A percentile compares a stretch with the other conserved stretches of the same genome.
Evolutionary conservation across 2,888 invertebrate species (phyloP).

Genomic region (Chrysomela aeneicollis): DNA sequence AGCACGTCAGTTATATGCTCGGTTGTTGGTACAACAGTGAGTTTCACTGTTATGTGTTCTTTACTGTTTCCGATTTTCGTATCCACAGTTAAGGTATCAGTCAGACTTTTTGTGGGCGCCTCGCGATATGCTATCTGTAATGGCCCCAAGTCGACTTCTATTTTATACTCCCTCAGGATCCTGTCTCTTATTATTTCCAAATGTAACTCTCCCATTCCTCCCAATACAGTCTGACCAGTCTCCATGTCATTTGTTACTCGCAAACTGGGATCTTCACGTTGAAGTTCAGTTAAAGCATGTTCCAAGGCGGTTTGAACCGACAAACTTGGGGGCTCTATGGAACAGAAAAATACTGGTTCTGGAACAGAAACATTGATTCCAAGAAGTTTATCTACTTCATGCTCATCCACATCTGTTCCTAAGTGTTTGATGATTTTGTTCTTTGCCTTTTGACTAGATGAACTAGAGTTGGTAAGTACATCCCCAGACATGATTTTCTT

Average conservation of each 20-base stretch:
- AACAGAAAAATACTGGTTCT: slow-evolving; percentile 96
- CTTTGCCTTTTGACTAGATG: slow-evolving; percentile 68
- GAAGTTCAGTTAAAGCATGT: slow-evolving; percentile 78
- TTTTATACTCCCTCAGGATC: slow-evolving; percentile 85
- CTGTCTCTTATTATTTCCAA: slow-evolving; percentile 92
- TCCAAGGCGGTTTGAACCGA: slow-evolving; percentile 80
- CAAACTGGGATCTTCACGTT: slow-evolving; percentile 91
- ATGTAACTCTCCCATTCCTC: slow-evolving; percentile 98
- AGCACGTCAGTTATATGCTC: slow-evolving; percentile 54
- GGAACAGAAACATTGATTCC: slow-evolving; percentile 76
- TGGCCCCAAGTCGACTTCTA: slow-evolving; percentile 88
- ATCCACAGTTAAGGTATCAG: slow-evolving; percentile 65
- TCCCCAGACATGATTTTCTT: slow-evolving; percentile 80
- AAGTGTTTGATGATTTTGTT: slow-evolving; percentile 58
- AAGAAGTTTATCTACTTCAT: slow-evolving; percentile 58
- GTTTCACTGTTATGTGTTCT: slow-evolving; percentile 69
- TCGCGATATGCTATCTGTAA: slow-evolving; percentile 93
- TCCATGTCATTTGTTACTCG: slow-evolving; percentile 77
- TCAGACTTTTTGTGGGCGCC: slow-evolving; percentile 64
- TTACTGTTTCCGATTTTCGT: slow-evolving; percentile 70
- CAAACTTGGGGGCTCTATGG: slow-evolving; percentile 89
- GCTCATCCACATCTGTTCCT: slow-evolving; percentile 42
- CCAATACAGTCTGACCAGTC: slow-evolving; percentile 87
- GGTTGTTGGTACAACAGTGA: slow-evolving; percentile 68
- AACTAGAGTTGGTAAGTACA: slow-evolving; percentile 70